Evolutionary conservation across 2,888 invertebrate species (phyloP).

Genomic region (Argyresthia albistria): DNA sequence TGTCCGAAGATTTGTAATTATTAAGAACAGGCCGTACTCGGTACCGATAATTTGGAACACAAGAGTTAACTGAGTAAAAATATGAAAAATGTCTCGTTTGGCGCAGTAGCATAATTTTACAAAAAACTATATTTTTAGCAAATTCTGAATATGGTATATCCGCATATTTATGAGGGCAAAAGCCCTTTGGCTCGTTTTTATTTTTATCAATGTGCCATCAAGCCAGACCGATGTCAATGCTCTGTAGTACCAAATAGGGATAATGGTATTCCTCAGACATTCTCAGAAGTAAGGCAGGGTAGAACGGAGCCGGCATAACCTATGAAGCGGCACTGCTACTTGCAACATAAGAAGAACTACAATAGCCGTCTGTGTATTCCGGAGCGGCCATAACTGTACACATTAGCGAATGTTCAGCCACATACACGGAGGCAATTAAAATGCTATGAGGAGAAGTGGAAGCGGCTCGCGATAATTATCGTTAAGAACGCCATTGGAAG

Average conservation of each 20-base stretch:
- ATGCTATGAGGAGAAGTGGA: conserved; percentile 41
- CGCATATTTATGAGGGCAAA: no score
- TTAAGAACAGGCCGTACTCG: no score
- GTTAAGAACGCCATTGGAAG: conserved; percentile 20
- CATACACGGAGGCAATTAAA: conserved; percentile 58
- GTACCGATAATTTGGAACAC: no score
- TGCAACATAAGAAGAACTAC: conserved; percentile 60
- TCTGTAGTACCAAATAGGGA: conserved; percentile 26
- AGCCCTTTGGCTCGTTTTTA: no score
- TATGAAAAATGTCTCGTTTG: no score
- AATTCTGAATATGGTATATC: no score
- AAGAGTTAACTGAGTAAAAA: no score
- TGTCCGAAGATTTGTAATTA: no score
- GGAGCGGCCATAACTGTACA: conserved; percentile 42
- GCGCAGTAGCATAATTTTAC: no score
- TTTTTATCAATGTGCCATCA: no score
- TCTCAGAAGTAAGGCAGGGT: conserved; percentile 55
- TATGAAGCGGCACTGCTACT: conserved; percentile 58
- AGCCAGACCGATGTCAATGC: no score
- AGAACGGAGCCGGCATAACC: conserved; percentile 23
- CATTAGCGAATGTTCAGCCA: conserved; percentile 56
- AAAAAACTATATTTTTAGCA: no score
- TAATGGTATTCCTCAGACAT: conserved; percentile 52
- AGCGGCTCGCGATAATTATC: conserved; percentile 18
- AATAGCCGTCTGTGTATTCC: conserved; percentile 55